These are phyloP conservation scores for Ivindomyrus marchei DNA, from an alignment of 2,113 vertebrate genomes.

Conservation along the genomic window DNA sequence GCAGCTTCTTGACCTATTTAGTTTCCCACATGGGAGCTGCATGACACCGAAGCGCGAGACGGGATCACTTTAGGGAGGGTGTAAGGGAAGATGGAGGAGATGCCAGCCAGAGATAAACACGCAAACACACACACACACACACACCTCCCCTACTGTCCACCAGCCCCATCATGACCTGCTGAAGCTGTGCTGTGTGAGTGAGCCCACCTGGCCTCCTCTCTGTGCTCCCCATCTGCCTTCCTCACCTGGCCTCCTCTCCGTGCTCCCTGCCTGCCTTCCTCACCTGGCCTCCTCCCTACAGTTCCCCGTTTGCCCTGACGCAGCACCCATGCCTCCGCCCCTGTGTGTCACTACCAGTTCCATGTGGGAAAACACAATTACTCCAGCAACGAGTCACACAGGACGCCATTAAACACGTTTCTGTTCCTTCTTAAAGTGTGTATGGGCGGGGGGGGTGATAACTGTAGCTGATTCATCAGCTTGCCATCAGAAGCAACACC, in stretches of 20 bases:
- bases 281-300: not conserved
- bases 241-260: not conserved
- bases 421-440: not conserved
- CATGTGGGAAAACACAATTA: slow-evolving; percentile 4
- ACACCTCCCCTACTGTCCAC: not conserved
- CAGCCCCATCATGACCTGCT: not conserved
- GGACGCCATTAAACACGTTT: slow-evolving; percentile 8
- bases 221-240: too few species aligned
- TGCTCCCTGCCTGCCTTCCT: too few species aligned
- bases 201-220: not conserved
- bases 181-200: not conserved
- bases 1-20: not conserved
- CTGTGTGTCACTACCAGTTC: not conserved
- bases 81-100: not conserved
- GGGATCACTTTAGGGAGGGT: not conserved
- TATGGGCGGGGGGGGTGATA: not conserved
- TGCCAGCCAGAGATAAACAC: not conserved
- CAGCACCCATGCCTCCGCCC: not conserved
- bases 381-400: slow-evolving; percentile 5
- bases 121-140: not conserved
- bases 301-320: not conserved
- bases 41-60: not conserved
- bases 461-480: not conserved
- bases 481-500: not conserved
- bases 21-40: not conserved